Evolutionary conservation across 2,888 invertebrate genomes (phyloP), one percentile per base, ranked within the genome.

Genomic region (Coremacera marginata): DNA sequence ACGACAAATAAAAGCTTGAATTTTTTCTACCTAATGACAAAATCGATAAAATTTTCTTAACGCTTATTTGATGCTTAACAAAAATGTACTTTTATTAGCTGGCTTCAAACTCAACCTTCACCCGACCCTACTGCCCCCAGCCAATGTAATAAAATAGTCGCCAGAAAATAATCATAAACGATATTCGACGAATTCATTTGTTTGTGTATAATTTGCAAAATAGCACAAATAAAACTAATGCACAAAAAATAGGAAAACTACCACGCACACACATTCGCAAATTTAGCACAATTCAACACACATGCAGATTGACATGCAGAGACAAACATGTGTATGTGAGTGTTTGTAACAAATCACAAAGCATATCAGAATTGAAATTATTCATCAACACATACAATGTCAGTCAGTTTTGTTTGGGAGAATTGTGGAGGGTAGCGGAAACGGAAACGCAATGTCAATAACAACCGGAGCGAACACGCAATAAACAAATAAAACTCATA

Each of bases 401-500:
- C 16, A 49, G 68, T 31, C 22, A 19, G 51, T 14, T 34, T 65
- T 65, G 31, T 65, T 34, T 3, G 63, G 4, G 27, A 31, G 31
- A 3, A 31, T 3, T 31, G 31, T 34, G 34, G 9, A 19, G 22
- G 51, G 27, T 14, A 51, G n/a, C 52, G 52, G 51, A 51, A 51
- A 25, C 49, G 68, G 9, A 52, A 31, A 7, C n/a, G 16, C 27
- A 19, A 19, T n/a, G 44, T 14, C 37, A 37, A 37, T 22, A 37
- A 67, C 37, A 37, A 37, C 14, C 14, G 16, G n/a, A 67, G 67
- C 27, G 57, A 60, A 67, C 68, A 68, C 68, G 68, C 68, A 68
- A 68, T 25, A 49, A 51, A 68, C 68, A 68, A 68, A 68, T 68
- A 68, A 68, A 68, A 68, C 14, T 49, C 68, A 68, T 27, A 25